Conservation (phyloP, 2,888 invertebrate genomes). For the Pristionchus maxplancki region DNA sequence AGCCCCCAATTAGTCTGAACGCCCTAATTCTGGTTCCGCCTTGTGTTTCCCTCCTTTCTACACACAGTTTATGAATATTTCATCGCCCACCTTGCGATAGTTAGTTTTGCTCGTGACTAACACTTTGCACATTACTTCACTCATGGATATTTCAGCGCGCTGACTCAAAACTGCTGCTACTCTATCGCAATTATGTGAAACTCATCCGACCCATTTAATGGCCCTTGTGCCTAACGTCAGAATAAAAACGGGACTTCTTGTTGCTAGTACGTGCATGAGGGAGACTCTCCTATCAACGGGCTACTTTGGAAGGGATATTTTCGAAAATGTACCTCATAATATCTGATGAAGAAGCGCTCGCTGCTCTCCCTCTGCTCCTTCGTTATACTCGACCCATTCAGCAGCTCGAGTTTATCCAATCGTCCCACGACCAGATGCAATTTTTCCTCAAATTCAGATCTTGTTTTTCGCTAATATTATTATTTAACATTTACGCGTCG, state of each 20-base stretch:
- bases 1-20: conserved; percentile 11
- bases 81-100: neutral
- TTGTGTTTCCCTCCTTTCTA: conserved; percentile 10
- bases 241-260: too few species aligned
- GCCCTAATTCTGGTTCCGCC: neutral
- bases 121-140: neutral
- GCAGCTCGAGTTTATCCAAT: conserved; percentile 70
- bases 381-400: conserved; percentile 78
- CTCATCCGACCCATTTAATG: too few species aligned
- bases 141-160: neutral
- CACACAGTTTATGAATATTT: neutral
- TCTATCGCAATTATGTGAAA: neutral
- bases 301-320: too few species aligned
- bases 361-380: conserved; percentile 78
- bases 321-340: conserved; percentile 70
- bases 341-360: conserved; percentile 79
- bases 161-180: neutral
- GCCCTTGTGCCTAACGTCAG: too few species aligned
- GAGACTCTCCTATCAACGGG: too few species aligned
- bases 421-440: conserved; percentile 68
- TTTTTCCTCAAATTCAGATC: conserved; percentile 55
- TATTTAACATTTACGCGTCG: neutral
- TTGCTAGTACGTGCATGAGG: too few species aligned
- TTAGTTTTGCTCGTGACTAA: conserved; percentile 29
- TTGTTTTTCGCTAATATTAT: neutral